Percentiles rank a stretch among this genome's conserved stretches.
phyloP scores from a whole-genome alignment of 2,888 invertebrate species.

The Orthosia incerta region DNA sequence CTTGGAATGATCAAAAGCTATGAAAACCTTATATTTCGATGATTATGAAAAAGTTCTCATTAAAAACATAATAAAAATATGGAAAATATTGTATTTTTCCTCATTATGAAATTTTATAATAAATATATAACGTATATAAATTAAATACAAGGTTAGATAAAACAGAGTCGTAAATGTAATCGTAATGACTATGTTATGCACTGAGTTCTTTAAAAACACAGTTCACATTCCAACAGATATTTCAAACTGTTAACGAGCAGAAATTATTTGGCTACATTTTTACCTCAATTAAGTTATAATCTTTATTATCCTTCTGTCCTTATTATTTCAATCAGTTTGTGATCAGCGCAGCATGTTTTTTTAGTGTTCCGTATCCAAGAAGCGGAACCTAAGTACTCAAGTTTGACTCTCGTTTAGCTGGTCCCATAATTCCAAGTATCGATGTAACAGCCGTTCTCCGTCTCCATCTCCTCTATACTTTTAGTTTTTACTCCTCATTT shows the following conservation, averaged over 20 bases:
- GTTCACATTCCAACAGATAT: slow-evolving; percentile 26
- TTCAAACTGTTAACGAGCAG: slow-evolving; percentile 15
- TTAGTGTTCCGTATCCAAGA: neutral
- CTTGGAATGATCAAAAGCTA: neutral
- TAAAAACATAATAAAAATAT: neutral
- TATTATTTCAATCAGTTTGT: neutral
- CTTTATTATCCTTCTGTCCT: neutral
- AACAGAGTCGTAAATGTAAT: slow-evolving; percentile 4
- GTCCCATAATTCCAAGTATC: neutral
- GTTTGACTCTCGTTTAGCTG: neutral
- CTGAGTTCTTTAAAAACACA: neutral
- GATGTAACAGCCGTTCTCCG: neutral
- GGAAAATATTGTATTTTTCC: slow-evolving; percentile 4
- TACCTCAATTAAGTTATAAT: neutral
- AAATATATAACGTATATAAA: neutral
- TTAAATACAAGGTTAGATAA: slow-evolving; percentile 33
- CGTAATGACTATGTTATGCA: slow-evolving; percentile 22
- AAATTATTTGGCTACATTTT: neutral
- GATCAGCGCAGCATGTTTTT: neutral
- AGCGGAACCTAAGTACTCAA: too few species aligned
- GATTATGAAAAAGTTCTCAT: neutral
- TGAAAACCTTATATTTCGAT: neutral
- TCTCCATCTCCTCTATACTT: neutral
- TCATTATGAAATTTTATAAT: slow-evolving; percentile 5
- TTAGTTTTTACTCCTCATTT: too few species aligned